These are phyloP conservation scores for Notarius quadriscutis DNA, from an alignment of 2,113 vertebrate genomes.

Conservation along the genomic window DNA sequence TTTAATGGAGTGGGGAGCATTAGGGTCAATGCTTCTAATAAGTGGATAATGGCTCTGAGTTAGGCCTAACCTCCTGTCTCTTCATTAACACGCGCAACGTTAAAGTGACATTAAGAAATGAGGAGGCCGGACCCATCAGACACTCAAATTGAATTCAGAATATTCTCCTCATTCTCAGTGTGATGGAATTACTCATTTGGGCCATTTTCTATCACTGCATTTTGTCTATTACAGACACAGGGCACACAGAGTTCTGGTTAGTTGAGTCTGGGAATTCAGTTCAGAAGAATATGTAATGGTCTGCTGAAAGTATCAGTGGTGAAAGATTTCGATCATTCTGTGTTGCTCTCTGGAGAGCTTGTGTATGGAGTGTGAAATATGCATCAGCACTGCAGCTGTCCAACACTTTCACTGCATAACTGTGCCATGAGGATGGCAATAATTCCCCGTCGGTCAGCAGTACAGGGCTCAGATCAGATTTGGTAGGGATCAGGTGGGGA, in stretches of 20 bases:
- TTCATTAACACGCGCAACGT: constrained; percentile 61
- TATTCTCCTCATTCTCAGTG: constrained; percentile 52
- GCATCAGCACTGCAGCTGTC: constrained; percentile 34
- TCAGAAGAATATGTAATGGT: constrained; percentile 1
- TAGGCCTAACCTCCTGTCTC: constrained; percentile 58
- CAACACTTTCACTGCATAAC: constrained; percentile 43
- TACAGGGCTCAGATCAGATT: constrained; percentile 60
- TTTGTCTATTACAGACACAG: constrained; percentile 14
- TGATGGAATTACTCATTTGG: constrained; percentile 56
- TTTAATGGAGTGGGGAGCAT: constrained; percentile 71
- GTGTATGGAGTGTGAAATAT: constrained; percentile 38
- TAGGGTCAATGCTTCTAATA: constrained; percentile 66
- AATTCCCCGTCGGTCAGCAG: constrained; percentile 65
- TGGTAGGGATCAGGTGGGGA: constrained; percentile 62
- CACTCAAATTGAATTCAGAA: constrained; percentile 61
- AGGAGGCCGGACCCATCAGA: constrained; percentile 55
- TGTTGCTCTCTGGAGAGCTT: constrained; percentile 31
- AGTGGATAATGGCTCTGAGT: constrained; percentile 68
- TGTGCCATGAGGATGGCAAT: constrained; percentile 49
- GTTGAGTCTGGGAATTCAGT: constrained; percentile 15
- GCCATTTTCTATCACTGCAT: constrained; percentile 28
- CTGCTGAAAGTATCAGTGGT: constrained; percentile 29
- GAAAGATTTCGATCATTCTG: constrained; percentile 19
- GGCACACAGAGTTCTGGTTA: constrained; percentile 3
- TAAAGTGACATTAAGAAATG: constrained; percentile 65